These are phyloP conservation scores for Thripadectes ignobilis DNA, from an alignment of 2,797 vertebrate species.

Conservation along the genomic window DNA sequence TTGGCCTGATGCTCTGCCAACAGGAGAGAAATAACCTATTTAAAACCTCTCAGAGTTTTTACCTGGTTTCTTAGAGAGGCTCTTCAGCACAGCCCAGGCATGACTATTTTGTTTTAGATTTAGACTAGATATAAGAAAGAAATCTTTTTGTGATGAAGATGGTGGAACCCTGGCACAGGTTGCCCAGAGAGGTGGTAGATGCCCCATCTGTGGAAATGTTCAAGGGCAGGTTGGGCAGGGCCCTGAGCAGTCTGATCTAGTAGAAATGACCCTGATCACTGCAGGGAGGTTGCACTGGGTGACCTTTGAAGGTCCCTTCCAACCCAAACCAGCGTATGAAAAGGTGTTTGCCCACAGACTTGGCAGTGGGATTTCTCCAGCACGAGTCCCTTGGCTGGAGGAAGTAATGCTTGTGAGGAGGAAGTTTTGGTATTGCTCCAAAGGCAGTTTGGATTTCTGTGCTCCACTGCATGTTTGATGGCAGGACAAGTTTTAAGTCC, in stretches of 20 bases:
- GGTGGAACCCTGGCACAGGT: not conserved
- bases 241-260: not conserved
- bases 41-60: not conserved
- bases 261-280: not conserved
- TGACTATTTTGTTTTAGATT: not conserved
- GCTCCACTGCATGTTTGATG: not conserved
- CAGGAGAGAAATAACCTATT: not conserved
- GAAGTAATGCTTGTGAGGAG: not conserved
- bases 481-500: not conserved
- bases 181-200: not conserved
- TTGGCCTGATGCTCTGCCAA: not conserved
- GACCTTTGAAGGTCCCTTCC: not conserved
- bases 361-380: not conserved
- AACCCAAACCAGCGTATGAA: rapidly evolving
- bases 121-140: rapidly evolving
- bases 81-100: not conserved
- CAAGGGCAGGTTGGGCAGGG: not conserved
- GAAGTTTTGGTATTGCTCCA: not conserved
- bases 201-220: not conserved
- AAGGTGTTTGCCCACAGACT: not conserved
- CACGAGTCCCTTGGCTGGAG: not conserved
- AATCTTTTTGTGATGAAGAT: rapidly evolving
- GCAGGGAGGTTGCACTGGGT: not conserved
- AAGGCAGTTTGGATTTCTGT: not conserved
- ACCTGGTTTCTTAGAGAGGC: not conserved